These are phyloP conservation scores for Coendou prehensilis DNA, from an alignment of 2,797 vertebrate genomes.

Conservation along the genomic window DNA sequence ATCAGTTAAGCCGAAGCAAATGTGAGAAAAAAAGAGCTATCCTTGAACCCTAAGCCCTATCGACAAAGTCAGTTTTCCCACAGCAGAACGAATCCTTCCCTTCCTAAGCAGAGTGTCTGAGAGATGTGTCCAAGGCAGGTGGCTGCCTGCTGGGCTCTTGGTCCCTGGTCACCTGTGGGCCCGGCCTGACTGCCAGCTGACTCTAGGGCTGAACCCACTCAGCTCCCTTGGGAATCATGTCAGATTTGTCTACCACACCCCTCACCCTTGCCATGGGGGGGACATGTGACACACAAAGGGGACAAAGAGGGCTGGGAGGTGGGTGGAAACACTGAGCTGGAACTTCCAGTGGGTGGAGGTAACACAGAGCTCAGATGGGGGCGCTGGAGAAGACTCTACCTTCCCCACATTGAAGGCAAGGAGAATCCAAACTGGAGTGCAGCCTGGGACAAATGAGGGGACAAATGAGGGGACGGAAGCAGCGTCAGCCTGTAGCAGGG, in stretches of 20 bases:
- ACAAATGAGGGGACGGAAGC: not conserved
- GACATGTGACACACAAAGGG: not conserved
- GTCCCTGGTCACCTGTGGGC: rapidly evolving
- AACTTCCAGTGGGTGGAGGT: not conserved
- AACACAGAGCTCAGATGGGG: not conserved
- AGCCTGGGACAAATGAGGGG: not conserved
- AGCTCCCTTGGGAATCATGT: not conserved
- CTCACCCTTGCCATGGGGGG: not conserved
- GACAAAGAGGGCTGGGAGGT: rapidly evolving
- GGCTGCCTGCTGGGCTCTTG: not conserved
- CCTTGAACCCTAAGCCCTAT: not conserved
- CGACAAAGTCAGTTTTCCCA: not conserved
- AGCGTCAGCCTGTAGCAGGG: rapidly evolving
- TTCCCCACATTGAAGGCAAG: rapidly evolving
- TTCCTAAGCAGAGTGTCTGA: not conserved
- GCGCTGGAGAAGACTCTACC: rapidly evolving
- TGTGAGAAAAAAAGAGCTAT: no score
- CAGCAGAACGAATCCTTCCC: no score
- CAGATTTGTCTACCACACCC: not conserved
- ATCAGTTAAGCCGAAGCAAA: not conserved
- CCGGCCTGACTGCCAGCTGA: not conserved
- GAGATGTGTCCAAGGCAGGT: not conserved
- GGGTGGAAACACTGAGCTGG: not conserved
- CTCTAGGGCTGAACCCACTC: not conserved
- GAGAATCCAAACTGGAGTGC: not conserved